Evolutionary conservation across 2,888 invertebrate genomes (phyloP), one percentile per base, ranked within the genome.

Genomic region (Orthonychiurus folsomi): DNA sequence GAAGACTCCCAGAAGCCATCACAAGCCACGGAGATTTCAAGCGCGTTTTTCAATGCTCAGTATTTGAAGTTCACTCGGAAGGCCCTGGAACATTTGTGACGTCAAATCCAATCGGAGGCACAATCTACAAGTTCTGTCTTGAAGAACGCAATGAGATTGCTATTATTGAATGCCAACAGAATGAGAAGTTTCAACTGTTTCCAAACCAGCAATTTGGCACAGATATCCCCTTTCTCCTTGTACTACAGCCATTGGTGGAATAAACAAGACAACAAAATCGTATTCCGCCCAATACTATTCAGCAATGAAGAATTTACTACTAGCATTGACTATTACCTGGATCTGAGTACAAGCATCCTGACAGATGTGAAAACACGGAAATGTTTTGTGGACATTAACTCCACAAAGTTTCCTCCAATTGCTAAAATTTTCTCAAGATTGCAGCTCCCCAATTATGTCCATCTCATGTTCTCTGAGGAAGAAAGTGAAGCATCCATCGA

Each of bases 231-330:
- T 24, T 47, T 24, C 50, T 59, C 20, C 56, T 64, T 15, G 59
- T 64, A 1, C 21, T 64, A 60, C 27, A 56, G 62, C 15, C 64
- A 64, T 50, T 64, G 64, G 64, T 62, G 37, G 28, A 62, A 60
- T 28, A 53, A 28, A 1, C 54, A 56, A 28, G 23, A 2, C 1
- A n/a, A 52, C 20, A 24, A 3, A 2, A 26, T 64, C 21, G 64
- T 62, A 50, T 64, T 64, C 50, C 59, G 59, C 56, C 15, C 18
- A n/a, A n/a, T n/a, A n/a, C n/a, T n/a, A n/a, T n/a, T n/a, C n/a
- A n/a, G n/a, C n/a, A n/a, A n/a, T n/a, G n/a, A n/a, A n/a, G n/a
- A n/a, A n/a, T n/a, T n/a, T n/a, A n/a, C n/a, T n/a, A n/a, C n/a
- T n/a, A n/a, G n/a, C n/a, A n/a, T n/a, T n/a, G n/a, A n/a, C n/a